A percentile compares a stretch with the other conserved stretches of the same genome.
Conservation (phyloP, 2,888 invertebrate genomes). For the Eudasyphora cyanicolor region DNA sequence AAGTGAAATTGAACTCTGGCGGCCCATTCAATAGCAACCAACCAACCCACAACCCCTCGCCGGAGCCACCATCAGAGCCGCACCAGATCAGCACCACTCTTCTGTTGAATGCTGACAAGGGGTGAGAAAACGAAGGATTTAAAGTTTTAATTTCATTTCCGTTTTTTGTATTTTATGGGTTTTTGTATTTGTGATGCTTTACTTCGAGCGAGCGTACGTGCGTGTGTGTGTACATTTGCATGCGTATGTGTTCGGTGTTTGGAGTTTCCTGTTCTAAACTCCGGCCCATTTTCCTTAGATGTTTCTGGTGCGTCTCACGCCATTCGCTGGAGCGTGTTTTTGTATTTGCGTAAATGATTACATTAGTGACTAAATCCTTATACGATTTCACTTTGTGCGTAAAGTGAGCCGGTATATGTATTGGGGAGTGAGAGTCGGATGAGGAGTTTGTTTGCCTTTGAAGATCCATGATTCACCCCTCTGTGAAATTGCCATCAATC, state of each 20-base stretch:
- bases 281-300: background rate
- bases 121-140: constrained; percentile 59
- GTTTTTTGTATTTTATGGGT: constrained; percentile 48
- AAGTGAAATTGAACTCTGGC: too few species aligned
- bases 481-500: constrained; percentile 61
- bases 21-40: background rate
- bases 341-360: constrained; percentile 60
- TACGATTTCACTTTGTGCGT: constrained; percentile 23
- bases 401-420: background rate
- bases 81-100: too few species aligned
- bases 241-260: too few species aligned
- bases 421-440: background rate
- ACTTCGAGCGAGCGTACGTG: constrained; percentile 3
- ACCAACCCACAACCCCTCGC: background rate
- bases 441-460: constrained; percentile 2
- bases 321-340: background rate
- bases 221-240: too few species aligned
- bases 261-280: constrained; percentile 25
- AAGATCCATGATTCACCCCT: constrained; percentile 30
- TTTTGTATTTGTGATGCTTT: constrained; percentile 27
- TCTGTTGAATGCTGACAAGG: too few species aligned
- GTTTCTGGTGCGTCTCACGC: background rate
- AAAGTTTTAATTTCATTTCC: constrained; percentile 64
- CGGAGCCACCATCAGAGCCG: too few species aligned
- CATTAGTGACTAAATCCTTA: constrained; percentile 51